phyloP scores from a whole-genome alignment of 2,113 vertebrate species.

The Archocentrus centrarchus region DNA sequence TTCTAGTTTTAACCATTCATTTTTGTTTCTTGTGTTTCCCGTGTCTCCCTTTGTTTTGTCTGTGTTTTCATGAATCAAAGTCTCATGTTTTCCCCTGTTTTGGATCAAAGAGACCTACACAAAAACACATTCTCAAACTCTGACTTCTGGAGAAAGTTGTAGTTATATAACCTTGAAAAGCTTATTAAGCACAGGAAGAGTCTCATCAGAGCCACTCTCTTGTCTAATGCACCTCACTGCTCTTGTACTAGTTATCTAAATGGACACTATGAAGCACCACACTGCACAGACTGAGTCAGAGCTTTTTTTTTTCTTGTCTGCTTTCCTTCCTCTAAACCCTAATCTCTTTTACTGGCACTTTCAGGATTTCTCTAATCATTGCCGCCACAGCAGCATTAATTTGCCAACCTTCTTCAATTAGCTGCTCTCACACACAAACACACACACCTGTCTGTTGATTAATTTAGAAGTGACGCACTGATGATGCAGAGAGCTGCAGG shows the following conservation, averaged over 20 bases:
- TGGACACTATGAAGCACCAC: not conserved
- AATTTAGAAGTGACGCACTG: not conserved
- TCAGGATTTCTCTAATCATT: slow-evolving; percentile 9
- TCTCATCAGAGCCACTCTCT: slow-evolving; percentile 23
- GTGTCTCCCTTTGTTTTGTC: not conserved
- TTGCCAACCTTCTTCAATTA: slow-evolving; percentile 29
- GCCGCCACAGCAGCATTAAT: slow-evolving; percentile 5
- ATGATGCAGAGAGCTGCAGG: slow-evolving; percentile 1
- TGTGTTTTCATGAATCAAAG: not conserved
- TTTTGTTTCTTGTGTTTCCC: not conserved
- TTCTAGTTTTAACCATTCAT: not conserved
- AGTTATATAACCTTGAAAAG: slow-evolving; percentile 13
- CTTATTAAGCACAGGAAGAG: not conserved
- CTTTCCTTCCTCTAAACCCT: not conserved
- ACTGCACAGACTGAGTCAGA: not conserved
- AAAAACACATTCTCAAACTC: not conserved
- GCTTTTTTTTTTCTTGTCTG: not conserved
- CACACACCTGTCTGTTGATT: slow-evolving; percentile 20
- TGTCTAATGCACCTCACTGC: slow-evolving; percentile 1
- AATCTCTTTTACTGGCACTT: not conserved
- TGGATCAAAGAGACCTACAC: not conserved
- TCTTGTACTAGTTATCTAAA: slow-evolving; percentile 18
- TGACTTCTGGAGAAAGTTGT: not conserved
- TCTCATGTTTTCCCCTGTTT: not conserved
- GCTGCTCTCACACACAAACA: not conserved